Evolutionary conservation across 2,113 vertebrate species (phyloP).

Genomic region (Ammodytes marinus): DNA sequence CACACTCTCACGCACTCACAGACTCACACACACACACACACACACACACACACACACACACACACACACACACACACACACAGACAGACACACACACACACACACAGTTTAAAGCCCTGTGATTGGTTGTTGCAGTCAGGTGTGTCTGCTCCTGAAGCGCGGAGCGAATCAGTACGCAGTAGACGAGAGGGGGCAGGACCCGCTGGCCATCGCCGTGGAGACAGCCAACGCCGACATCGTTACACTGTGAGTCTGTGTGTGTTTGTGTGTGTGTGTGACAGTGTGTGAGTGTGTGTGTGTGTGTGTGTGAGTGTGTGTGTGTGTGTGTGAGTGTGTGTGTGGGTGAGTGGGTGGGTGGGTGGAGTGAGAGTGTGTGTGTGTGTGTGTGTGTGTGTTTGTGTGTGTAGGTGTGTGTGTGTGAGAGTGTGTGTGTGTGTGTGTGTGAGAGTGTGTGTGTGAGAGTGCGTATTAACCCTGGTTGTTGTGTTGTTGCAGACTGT

Average conservation of each 20-base stretch:
- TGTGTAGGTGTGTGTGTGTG: too few relatives aligned
- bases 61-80: not conserved
- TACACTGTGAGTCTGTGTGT: conserved; percentile 80
- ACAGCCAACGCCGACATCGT: conserved; percentile 86
- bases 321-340: too few relatives aligned
- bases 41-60: conserved; percentile 60
- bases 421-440: too few relatives aligned
- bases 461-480: not conserved
- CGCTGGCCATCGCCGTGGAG: conserved; percentile 84
- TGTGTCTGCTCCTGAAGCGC: conserved; percentile 85
- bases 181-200: conserved; percentile 85
- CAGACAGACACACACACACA: not conserved
- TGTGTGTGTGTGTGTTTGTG: too few relatives aligned
- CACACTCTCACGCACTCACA: not conserved
- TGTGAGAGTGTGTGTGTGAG: too few relatives aligned
- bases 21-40: not conserved
- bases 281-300: too few relatives aligned
- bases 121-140: conserved; percentile 72
- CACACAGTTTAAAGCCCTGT: not conserved
- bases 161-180: conserved; percentile 88
- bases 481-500: conserved; percentile 65
- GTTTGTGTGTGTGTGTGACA: too few relatives aligned
- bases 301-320: too few relatives aligned
- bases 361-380: too few relatives aligned
- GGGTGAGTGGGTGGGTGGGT: too few relatives aligned